Evolutionary conservation across 1,140 invertebrate species (phyloP), one percentile per base, ranked within the genome.

Genomic region (Eciton burchellii): DNA sequence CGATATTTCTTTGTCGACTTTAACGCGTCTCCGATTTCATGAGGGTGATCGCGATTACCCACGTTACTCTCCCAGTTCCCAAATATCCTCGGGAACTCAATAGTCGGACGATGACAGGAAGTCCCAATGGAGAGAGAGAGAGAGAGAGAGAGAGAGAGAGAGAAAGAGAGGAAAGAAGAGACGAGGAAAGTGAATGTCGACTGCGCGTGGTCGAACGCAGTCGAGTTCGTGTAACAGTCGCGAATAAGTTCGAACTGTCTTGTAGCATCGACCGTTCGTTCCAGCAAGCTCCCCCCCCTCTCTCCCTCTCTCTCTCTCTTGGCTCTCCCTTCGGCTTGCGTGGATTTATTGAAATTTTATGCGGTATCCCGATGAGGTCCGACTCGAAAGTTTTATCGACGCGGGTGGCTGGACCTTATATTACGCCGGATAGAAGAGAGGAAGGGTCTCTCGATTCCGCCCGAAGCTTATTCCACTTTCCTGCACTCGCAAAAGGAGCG

Each of bases 261-360:
- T 79, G 85, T 85, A 89, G 57, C 83, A 89, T 77, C 71, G 85
- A 57, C 87, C 85, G 82, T 89, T 82, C 74, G 85, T 88, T 89
- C 84, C 81, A 72, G 83, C 81, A 71, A 41, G 35, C 62, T 57
- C 9, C 66, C 81, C 49, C 26, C 35, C 29, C 57, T 3, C 62
- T 52, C 24, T 41, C 24, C 35, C 54, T 35, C 21, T 49, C 54
- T 16, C 56, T 29, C 29, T 74, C 21, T n/a, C 26, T 74, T 6
- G 35, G 6, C 35, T 83, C 74, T 57, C 74, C 59, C 73, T 60
- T 19, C 82, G 35, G 35, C 35, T 35, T 35, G 2, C 35, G 2
- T 35, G 79, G 82, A 90, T 90, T 90, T 90, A 89, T 90, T 89
- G 89, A 90, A 90, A 89, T 90, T 90, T 90, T 90, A 90, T 90